Base-by-base conservation (phyloP, 2,113 vertebrate species). In the Perca flavescens region DNA sequence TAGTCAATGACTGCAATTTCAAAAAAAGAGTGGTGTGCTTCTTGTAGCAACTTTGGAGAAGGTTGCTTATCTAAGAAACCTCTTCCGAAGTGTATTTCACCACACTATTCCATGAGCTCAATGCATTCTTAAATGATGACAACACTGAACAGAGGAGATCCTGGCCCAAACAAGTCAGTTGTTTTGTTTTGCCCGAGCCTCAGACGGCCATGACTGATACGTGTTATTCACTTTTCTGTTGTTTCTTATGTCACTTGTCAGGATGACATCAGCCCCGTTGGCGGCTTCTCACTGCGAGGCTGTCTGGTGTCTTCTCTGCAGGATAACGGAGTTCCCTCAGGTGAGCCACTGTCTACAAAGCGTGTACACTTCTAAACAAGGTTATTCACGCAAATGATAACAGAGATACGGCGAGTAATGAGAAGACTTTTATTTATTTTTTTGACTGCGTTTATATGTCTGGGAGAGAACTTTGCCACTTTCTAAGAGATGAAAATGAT, bases 281-380 rank as follows among this genome's bases (percentile, higher is more conserved):
- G 98, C 66, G 97, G 98, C 12, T 97, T 99, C 93, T 93, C 96
- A 46, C 95, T 99, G 66, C 96, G 97, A 17, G 95, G 97, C 11
- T 98, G 97, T 79, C 96, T 99, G 60, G 94, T 99, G 69, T 99
- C 98, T 54, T 97, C 98, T 53, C 92, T 99, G 92, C 94, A 97
- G 15, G 98, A 99, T 82, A 99, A 98, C 0, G 98, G 98, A 4
- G 93, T 97, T 89, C 97, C 97, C 62, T 93, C 96, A 86, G 98
- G 98, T 97, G 94, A 95, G 95, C 91, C 81, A 85, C 52, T 2
- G 52, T 66, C 75, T 87, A n/a, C 5, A 15, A 9, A 16, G 56
- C n/a, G 0, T 15, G 1, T n/a, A 17, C 6, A 0, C n/a, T 52
- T 66, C 34, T 5, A 25, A 79, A 62, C 25, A 68, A 50, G 7